phyloP scores from a whole-genome alignment of 2,888 invertebrate species.

The Blomia tropicalis region DNA sequence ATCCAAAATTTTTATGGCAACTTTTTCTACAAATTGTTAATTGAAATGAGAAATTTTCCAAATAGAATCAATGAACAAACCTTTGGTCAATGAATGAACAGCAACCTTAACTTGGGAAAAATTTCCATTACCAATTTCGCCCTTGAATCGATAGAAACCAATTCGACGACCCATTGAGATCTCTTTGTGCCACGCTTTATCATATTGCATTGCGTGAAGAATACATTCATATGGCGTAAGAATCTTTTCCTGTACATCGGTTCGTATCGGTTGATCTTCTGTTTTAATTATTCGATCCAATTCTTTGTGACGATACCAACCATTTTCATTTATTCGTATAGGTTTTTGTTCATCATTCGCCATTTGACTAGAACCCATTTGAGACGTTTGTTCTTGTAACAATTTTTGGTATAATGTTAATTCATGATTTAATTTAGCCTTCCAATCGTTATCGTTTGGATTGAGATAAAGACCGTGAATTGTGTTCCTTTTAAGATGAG shows the following conservation, averaged over 20 bases:
- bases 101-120: slow-evolving; percentile 62
- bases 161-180: slow-evolving; percentile 54
- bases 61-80: slow-evolving; percentile 36
- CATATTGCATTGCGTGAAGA: slow-evolving; percentile 31
- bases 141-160: slow-evolving; percentile 55
- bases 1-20: slow-evolving; percentile 57
- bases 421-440: neutral
- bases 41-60: too few species aligned
- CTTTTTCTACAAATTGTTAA: slow-evolving; percentile 45
- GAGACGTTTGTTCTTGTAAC: neutral
- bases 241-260: neutral
- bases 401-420: neutral
- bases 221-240: slow-evolving; percentile 31
- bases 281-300: too few species aligned
- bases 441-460: neutral
- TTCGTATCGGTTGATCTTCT: neutral
- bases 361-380: too few species aligned
- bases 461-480: too few species aligned
- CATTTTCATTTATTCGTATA: neutral
- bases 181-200: slow-evolving; percentile 41
- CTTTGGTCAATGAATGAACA: slow-evolving; percentile 55
- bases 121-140: slow-evolving; percentile 58
- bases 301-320: too few species aligned
- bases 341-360: neutral
- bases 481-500: too few species aligned